Base-by-base conservation (phyloP, 2,797 vertebrate genomes). In the Luscinia luscinia region DNA sequence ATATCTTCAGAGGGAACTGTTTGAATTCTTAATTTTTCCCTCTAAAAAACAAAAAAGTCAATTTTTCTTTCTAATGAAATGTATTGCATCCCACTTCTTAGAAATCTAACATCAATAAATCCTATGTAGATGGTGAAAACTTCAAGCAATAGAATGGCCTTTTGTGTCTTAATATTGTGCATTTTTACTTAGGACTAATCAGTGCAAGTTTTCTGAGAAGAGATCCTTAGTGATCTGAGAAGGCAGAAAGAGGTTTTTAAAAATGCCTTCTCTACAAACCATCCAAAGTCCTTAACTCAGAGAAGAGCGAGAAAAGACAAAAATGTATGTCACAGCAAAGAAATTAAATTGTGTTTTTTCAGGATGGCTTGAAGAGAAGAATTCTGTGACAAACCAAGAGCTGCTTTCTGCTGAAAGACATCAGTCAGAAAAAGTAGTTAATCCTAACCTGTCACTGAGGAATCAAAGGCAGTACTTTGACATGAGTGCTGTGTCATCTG, bases 281-380 rank as follows among this genome's bases (percentile, higher is more conserved):
- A 8, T 34, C 38, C 6, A 8, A 84, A 77, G 19, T 40, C 43
- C 11, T 67, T 74, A 54, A 57, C 26, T 75, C 22, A 9, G 61
- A 4, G 28, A 45, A 15, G 32, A 66, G 19, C 41, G 43, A 58
- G 23, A 38, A 83, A 41, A 18, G 8, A 6, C 64, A 49, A 82
- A 43, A 15, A 20, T 12, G 6, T 62, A 2, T 28, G 6, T 69
- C 18, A 2, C 63, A 79, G 9, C 3, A 3, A 38, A 85, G 19
- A 61, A 80, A 81, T 72, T 40, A 19, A 46, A 77, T 68, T 91
- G 83, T 75, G 14, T 64, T 96, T 97, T 97, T 97, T 93, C 74
- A 98, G 98, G 89, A 26, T 90, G 67, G 57, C 72, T 95, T 91
- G 96, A 97, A 70, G 90, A 97, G 30, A 88, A 52, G 18, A 74